These are phyloP conservation scores for Cyanoliseus patagonus DNA, from an alignment of 2,113 vertebrate species.

Conservation along the genomic window DNA sequence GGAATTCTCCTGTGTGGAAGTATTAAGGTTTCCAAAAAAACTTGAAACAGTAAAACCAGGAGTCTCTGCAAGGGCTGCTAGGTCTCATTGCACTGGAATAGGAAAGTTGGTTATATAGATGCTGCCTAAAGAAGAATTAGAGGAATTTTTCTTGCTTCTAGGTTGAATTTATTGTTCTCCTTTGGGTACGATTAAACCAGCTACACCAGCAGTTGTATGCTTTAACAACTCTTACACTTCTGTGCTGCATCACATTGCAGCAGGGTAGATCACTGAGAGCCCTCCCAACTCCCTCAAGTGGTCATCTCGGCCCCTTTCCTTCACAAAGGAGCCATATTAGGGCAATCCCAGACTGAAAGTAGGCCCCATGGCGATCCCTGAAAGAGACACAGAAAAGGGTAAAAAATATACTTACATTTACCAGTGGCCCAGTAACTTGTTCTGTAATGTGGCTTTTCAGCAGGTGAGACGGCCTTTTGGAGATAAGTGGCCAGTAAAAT, in stretches of 20 bases:
- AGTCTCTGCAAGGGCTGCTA: neutral
- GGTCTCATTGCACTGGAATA: slow-evolving; percentile 7
- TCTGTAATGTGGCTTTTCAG: neutral
- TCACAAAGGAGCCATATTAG: neutral
- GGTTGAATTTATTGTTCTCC: slow-evolving; percentile 25
- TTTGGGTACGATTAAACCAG: slow-evolving; percentile 7
- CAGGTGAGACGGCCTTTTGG: neutral
- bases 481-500: neutral
- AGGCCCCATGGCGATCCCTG: accelerated
- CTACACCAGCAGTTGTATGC: neutral
- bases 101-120: slow-evolving; percentile 45
- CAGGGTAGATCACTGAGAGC: accelerated
- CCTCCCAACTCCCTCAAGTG: accelerated
- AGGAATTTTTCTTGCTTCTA: slow-evolving; percentile 19
- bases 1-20: neutral
- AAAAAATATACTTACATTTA: neutral
- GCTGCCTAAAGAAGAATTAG: slow-evolving; percentile 46
- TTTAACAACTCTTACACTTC: neutral
- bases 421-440: neutral
- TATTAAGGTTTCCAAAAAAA: slow-evolving; percentile 29
- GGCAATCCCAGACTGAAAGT: neutral
- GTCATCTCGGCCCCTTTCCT: neutral
- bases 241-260: neutral
- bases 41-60: neutral
- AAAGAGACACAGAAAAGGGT: accelerated